Base-by-base conservation (phyloP, 2,113 vertebrate species). In the Poeciliopsis prolifica region DNA sequence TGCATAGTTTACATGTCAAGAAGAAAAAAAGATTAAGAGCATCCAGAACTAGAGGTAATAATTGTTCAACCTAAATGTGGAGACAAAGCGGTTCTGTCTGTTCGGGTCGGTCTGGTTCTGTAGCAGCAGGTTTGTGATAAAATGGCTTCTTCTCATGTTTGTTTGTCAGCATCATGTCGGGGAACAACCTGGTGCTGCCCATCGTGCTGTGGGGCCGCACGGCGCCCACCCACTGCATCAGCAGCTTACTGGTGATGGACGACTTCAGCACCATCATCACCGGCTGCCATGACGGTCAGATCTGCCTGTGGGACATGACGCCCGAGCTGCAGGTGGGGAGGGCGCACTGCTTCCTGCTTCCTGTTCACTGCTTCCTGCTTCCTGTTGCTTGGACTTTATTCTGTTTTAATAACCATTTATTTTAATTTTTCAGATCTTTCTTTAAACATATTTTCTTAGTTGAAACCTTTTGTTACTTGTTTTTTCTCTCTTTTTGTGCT, bases 251-350 rank as follows among this genome's bases (percentile, higher is more conserved):
- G 86, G 92, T 99, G 42, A 95, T 97, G 91, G 98, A 99, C 0
- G 96, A 96, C 10, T 93, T 95, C 4, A 85, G 91, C 0, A 95
- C 95, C n/a, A 93, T 99, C 22, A 93, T 98, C 83, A 99, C 96
- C 0, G 98, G 98, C 26, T 99, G 98, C 90, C 97, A 98, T 0
- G 97, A 99, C 0, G 98, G 98, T 1, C 98, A 99, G 63, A 98
- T 99, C 79, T 99, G 97, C 75, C 96, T 99, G 15, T 99, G 98
- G 98, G 98, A 99, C 89, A 92, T 99, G 81, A 96, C 95, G 0
- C 54, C 84, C 0, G 95, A 97, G 48, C 86, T 99, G 17, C 92
- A 97, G 91, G 97, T 99, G 22, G 17, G 13, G 44, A 48, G 42
- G 35, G 35, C 35, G 0, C 9, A 1, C 33, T 29, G 29, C 29